Evolutionary conservation across 2,113 vertebrate species (phyloP).

Genomic region (Catagonus wagneri): DNA sequence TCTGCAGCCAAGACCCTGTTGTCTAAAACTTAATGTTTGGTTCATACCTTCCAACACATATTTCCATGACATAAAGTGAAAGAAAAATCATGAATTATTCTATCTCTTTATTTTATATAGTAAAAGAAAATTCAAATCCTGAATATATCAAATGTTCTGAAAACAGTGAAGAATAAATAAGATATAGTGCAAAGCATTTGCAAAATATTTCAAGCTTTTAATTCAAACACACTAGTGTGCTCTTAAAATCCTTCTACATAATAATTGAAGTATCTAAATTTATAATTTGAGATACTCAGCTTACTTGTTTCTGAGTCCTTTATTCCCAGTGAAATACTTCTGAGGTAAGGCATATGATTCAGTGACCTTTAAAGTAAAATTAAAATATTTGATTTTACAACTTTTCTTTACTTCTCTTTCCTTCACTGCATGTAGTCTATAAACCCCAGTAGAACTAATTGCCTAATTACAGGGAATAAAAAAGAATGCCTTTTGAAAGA

Average conservation of each 20-base stretch:
- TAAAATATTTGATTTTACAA: conserved; percentile 65
- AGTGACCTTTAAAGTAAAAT: conserved; percentile 56
- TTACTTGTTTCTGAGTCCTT: conserved; percentile 7
- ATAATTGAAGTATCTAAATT: conserved; percentile 5
- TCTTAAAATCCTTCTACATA: background rate
- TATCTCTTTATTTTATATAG: background rate
- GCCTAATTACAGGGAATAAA: conserved; percentile 73
- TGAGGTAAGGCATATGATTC: background rate
- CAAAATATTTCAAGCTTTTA: background rate
- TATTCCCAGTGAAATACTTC: conserved; percentile 35
- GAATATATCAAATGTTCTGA: background rate
- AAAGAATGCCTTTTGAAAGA: conserved; percentile 59
- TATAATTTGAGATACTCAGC: background rate
- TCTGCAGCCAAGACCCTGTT: background rate
- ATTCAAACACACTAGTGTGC: background rate
- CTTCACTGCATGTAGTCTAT: conserved; percentile 20
- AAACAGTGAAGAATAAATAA: background rate
- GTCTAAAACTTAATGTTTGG: background rate
- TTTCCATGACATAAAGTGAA: background rate
- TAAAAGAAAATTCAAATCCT: background rate
- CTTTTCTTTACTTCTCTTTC: conserved; percentile 53
- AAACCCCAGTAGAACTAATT: conserved; percentile 73
- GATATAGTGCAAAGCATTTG: background rate
- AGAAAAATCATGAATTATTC: background rate
- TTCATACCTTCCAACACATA: background rate